Conservation (phyloP, 2,888 invertebrate species). For the Andrena hattorfiana region DNA sequence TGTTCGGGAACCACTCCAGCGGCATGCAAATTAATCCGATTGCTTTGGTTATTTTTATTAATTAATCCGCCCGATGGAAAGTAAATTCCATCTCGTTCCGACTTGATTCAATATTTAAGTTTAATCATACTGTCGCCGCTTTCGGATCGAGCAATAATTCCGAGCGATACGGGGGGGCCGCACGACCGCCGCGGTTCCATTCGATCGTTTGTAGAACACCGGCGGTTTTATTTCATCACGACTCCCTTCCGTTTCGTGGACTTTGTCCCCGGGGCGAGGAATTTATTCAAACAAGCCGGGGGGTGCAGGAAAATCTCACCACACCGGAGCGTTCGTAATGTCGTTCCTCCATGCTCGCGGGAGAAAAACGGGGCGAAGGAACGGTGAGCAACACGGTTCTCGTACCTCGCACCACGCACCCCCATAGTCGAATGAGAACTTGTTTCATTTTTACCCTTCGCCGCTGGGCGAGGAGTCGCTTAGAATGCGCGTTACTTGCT, state of each 20-base stretch:
- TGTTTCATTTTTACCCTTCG: no score
- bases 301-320: neutral
- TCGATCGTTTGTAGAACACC: slow-evolving; percentile 50
- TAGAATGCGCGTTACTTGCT: neutral
- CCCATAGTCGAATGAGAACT: no score
- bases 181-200: slow-evolving; percentile 29
- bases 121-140: slow-evolving; percentile 63
- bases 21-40: slow-evolving; percentile 70
- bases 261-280: slow-evolving; percentile 1
- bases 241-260: neutral
- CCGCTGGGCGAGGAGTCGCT: neutral
- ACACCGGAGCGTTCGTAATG: neutral
- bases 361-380: neutral
- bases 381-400: neutral
- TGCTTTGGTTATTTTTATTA: slow-evolving; percentile 71
- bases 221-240: slow-evolving; percentile 40
- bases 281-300: slow-evolving; percentile 21
- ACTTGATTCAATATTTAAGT: slow-evolving; percentile 73
- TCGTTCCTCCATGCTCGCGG: neutral
- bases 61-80: slow-evolving; percentile 66
- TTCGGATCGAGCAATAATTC: slow-evolving; percentile 51
- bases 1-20: slow-evolving; percentile 17
- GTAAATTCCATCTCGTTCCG: slow-evolving; percentile 63
- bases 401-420: no score
- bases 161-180: slow-evolving; percentile 6